Evolutionary conservation across 2,888 invertebrate genomes (phyloP).

Genomic region (Acleris literana): DNA sequence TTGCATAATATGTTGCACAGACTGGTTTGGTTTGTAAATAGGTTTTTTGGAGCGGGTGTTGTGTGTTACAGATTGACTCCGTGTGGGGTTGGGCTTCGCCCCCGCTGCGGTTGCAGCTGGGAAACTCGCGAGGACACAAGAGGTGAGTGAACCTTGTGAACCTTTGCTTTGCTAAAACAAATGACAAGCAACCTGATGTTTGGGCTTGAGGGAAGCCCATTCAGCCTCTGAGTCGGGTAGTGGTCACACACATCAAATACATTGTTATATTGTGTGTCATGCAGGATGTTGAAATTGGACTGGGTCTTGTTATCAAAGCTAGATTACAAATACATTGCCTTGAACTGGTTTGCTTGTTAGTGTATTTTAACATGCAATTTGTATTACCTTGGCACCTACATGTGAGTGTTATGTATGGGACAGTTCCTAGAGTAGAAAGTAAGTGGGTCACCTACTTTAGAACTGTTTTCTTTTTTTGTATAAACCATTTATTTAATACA

Average conservation of each 20-base stretch:
- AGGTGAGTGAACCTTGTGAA: slow-evolving; percentile 69
- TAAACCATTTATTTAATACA: too few species aligned
- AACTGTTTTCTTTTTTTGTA: slow-evolving; percentile 10
- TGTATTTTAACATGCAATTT: slow-evolving; percentile 21
- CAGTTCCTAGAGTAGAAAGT: slow-evolving; percentile 18
- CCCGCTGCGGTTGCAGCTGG: slow-evolving; percentile 91
- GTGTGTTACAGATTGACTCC: slow-evolving; percentile 92
- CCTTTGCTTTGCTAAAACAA: slow-evolving; percentile 36
- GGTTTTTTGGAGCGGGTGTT: slow-evolving; percentile 46
- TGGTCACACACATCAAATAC: too few species aligned
- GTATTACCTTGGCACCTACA: background rate
- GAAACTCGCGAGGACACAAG: slow-evolving; percentile 83
- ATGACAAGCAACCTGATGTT: slow-evolving; percentile 15
- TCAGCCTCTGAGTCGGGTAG: background rate
- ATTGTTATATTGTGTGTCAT: background rate
- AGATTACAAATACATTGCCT: slow-evolving; percentile 32
- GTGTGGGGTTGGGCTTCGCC: slow-evolving; percentile 98
- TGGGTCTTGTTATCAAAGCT: slow-evolving; percentile 17
- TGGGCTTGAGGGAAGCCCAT: background rate
- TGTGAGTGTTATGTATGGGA: slow-evolving; percentile 9
- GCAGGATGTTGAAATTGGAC: slow-evolving; percentile 25
- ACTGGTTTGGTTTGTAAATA: slow-evolving; percentile 47
- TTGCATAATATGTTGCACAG: slow-evolving; percentile 47
- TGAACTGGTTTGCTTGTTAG: slow-evolving; percentile 26
- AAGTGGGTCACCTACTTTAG: slow-evolving; percentile 30